phyloP scores from a whole-genome alignment of 1,140 invertebrate genomes.

The Neelides sp. region DNA sequence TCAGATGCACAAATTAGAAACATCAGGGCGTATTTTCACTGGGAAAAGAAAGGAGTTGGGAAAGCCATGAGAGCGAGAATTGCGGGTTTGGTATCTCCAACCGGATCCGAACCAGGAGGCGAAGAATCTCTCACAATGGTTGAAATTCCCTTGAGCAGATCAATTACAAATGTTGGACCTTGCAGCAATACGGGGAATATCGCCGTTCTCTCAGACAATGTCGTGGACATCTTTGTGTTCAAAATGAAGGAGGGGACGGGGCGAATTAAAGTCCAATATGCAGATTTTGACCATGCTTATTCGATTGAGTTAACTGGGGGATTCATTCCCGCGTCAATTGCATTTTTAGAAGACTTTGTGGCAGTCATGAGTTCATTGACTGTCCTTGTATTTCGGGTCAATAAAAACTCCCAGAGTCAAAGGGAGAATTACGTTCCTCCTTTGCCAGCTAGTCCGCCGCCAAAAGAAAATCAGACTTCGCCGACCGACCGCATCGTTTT shows the following conservation, averaged over 20 bases:
- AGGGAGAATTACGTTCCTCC: constrained; percentile 1
- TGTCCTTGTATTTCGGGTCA: constrained; percentile 17
- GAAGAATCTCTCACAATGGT: constrained; percentile 24
- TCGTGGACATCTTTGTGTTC: constrained; percentile 23
- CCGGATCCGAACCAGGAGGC: constrained; percentile 18
- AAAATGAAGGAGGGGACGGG: constrained; percentile 23
- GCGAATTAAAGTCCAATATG: constrained; percentile 19
- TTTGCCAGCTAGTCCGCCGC: neutral
- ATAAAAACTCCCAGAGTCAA: constrained; percentile 14
- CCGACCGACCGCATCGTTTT: constrained; percentile 8
- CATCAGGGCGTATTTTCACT: constrained; percentile 28
- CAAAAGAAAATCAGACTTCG: neutral
- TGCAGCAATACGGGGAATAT: constrained; percentile 25
- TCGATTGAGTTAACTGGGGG: constrained; percentile 17
- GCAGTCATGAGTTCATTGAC: constrained; percentile 3
- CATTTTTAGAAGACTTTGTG: constrained; percentile 18
- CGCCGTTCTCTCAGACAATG: constrained; percentile 19
- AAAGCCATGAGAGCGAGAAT: constrained; percentile 54
- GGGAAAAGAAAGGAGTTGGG: constrained; percentile 15
- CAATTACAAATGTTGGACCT: constrained; percentile 16
- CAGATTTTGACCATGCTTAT: constrained; percentile 27
- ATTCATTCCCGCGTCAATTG: constrained; percentile 10
- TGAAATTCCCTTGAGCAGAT: constrained; percentile 24
- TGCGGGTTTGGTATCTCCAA: constrained; percentile 39
- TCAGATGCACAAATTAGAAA: constrained; percentile 12